Conservation (phyloP, 2,797 vertebrate genomes). For the Dicrostonyx torquatus region DNA sequence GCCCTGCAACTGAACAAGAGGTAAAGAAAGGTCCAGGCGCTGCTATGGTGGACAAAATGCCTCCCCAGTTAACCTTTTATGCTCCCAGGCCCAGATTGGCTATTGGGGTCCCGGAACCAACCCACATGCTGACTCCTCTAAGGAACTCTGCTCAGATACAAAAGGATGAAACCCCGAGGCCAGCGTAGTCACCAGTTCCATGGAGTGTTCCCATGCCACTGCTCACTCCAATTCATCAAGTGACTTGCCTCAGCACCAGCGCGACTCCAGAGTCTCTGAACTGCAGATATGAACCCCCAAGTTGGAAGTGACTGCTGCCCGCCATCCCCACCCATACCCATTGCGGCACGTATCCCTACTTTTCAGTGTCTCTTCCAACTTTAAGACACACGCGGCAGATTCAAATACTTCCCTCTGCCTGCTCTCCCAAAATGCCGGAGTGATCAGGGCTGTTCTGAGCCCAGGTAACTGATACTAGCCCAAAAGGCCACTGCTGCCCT, state of each 20-base stretch:
- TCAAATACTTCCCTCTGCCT: too few species aligned
- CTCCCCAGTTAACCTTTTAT: background rate
- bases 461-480: background rate
- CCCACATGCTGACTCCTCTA: background rate
- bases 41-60: background rate
- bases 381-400: background rate
- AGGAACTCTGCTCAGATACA: background rate
- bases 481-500: background rate
- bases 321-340: background rate
- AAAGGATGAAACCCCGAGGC: background rate
- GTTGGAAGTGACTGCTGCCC: background rate
- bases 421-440: background rate
- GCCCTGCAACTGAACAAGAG: background rate
- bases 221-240: background rate
- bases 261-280: background rate
- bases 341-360: background rate
- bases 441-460: background rate
- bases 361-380: constrained; percentile 5
- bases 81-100: background rate
- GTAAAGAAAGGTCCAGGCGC: background rate
- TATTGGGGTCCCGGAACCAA: background rate
- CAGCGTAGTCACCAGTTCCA: background rate
- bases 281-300: background rate
- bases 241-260: background rate
- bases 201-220: background rate